Base-by-base conservation (phyloP, 92 coral and sea anemone species). In the Paramuricea clavata region DNA sequence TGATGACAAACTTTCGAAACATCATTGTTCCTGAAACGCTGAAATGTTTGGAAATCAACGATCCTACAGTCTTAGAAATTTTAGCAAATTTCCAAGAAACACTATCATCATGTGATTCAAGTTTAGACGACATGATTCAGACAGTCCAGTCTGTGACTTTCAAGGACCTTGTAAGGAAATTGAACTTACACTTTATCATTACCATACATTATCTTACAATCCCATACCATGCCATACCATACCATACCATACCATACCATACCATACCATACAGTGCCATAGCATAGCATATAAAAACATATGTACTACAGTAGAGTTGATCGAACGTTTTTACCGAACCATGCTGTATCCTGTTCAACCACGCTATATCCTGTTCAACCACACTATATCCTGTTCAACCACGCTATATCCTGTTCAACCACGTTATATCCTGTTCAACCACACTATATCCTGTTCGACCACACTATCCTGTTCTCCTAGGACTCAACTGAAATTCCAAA, bases 21-120 rank as follows among this genome's bases (percentile, higher is more conserved):
- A 96, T 96, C 67, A 96, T 96, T 74, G 98, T 96, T 13, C 99
- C 99, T 47, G 99, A 96, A 76, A 95, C 99, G 50, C 74, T 94
- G 22, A 96, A 96, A 78, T 92, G 97, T 81, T 86, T 96, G 74
- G 89, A 93, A 25, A 86, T 90, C 16, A 92, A 93, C 44, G 99
- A 96, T 70, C 88, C 90, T 6, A 89, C 95, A 27, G 99, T 94
- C 23, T 64, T 91, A 42, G 72, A 92, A 23, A 91, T 96, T 80
- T 64, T 96, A 17, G 95, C 87, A 43, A 93, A 89, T 30, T 87
- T 96, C 50, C 91, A 94, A 72, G 78, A 82, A 49, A 82, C 94
- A 52, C 89, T 86, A 1, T 70, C 87, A 16, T 70, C 89, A 47
- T 88, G 87, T 77, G 90, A 88, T 59, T 34, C 84, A 50, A 86